Evolutionary conservation across 2,797 vertebrate species (phyloP), one percentile per base, ranked within the genome.

Genomic region (Arctocebus calabarensis): DNA sequence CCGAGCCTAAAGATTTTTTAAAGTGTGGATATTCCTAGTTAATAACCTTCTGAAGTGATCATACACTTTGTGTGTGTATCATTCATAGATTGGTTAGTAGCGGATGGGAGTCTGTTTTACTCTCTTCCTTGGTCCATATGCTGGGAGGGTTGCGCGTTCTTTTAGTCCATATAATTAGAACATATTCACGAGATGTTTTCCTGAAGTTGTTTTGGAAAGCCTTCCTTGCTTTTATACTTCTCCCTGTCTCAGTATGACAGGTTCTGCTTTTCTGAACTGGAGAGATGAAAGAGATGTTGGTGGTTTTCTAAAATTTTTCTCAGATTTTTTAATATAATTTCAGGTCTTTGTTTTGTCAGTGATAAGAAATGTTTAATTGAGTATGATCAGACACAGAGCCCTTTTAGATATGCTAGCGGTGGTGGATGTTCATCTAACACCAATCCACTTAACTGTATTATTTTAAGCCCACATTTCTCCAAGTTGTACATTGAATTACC

Each of bases 1-100:
- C n/a, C n/a, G n/a, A n/a, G n/a, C n/a, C n/a, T n/a, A n/a, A 94
- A 90, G 55, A 59, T 79, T 64, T 96, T 94, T 90, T 45, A 84
- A 81, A 84, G 61, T 81, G 93, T 66, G 68, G 5, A 43, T 81
- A 82, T 83, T 29, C 5, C 43, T 37, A 20, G 20, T 64, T 79
- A 57, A 64, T 40, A 45, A 34, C 77, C 66, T 96, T 84, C 22
- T 37, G 7, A 88, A 88, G 29, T 82, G 48, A 32, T 84, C 34
- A 57, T 52, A 75, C 34, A 75, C 29, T 94, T n/a, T 7, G 16
- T 83, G 37, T 84, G 13, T 82, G 16, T 91, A 19, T 93, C 5
- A 3, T 88, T 79, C 19, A 25, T 85, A n/a, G 27, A 34, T 75
- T 78, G n/a, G 11, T 89, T 52, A 37, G 17, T 64, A 90, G 52